These are phyloP conservation scores for Dendrocopos noguchii DNA, from an alignment of 2,113 vertebrate species.

Conservation along the genomic window DNA sequence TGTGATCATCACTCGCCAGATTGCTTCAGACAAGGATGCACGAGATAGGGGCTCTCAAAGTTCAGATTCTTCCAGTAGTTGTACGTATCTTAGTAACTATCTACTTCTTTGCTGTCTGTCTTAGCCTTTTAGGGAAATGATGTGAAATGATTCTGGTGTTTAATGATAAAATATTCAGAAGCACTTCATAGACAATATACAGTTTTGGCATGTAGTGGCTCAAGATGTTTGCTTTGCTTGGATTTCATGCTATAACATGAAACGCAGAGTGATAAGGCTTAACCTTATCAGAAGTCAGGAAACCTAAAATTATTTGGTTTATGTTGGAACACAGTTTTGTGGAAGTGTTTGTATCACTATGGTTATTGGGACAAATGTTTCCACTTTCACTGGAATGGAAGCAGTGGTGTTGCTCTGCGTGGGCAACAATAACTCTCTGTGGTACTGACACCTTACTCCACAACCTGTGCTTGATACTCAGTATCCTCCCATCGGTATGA, in stretches of 20 bases:
- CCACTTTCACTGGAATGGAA: not conserved
- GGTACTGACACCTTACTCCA: conserved; percentile 18
- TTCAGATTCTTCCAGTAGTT: conserved; percentile 94
- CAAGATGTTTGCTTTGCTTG: not conserved
- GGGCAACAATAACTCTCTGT: not conserved
- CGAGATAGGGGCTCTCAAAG: conserved; percentile 94
- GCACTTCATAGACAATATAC: not conserved
- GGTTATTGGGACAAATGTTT: not conserved
- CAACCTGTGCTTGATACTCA: conserved; percentile 63
- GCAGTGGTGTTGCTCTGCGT: not conserved
- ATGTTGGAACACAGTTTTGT: not conserved
- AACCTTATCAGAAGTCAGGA: not conserved
- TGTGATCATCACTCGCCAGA: conserved; percentile 98
- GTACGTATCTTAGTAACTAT: conserved; percentile 80
- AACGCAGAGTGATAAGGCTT: not conserved
- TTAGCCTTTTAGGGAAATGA: conserved; percentile 18
- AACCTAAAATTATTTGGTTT: not conserved
- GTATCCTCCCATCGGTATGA: conserved; percentile 95
- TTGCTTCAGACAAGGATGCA: conserved; percentile 95
- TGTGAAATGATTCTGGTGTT: not conserved
- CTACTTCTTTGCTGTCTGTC: conserved; percentile 56
- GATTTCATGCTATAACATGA: not conserved
- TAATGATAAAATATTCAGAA: not conserved
- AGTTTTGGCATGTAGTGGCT: not conserved
- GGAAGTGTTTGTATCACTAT: not conserved